Base-by-base conservation (phyloP, 92 coral and sea anemone genomes). In the Diadumene lineata region DNA sequence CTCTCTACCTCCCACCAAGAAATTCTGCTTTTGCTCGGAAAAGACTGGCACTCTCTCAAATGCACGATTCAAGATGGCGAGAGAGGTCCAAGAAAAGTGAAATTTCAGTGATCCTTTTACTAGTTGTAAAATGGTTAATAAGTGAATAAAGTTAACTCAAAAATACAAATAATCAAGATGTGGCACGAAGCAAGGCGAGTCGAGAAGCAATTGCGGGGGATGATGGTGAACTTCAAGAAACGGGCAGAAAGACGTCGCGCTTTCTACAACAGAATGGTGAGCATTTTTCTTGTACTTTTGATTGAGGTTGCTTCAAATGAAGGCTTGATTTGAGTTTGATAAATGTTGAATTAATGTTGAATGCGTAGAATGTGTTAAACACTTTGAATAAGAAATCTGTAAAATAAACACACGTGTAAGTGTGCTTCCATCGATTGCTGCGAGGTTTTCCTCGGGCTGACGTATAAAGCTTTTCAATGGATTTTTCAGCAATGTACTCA, bases 101-200 rank as follows among this genome's bases (percentile, higher is more conserved):
- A n/a, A n/a, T n/a, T n/a, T n/a, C n/a, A n/a, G n/a, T n/a, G n/a
- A n/a, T 38, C 13, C 48, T 38, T 38, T 38, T 38, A 4, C 48
- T 38, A 4, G 13, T 38, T 38, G 48, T 38, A 38, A 38, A 38
- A 38, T 38, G 48, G 48, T 38, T 4, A 13, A 38, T 38, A 4
- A 38, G 13, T 38, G 13, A 13, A 38, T 38, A n/a, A n/a, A n/a
- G 48, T 38, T 38, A 38, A 38, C 6, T 38, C 48, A 13, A 13
- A 10, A 50, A 21, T 23, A 21, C 18, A 53, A 53, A 53, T 23
- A 13, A 53, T 21, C 66, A 92, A 77, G 11, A 94, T 94, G 98
- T 94, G 98, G 98, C 98, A 94, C 86, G 98, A 94, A 60, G 98
- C 98, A 21, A 90, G 98, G 70, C 82, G 79, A 44, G 98, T 92